Evolutionary conservation across 2,888 invertebrate genomes (phyloP).

Genomic region (Cordilura impudica): DNA sequence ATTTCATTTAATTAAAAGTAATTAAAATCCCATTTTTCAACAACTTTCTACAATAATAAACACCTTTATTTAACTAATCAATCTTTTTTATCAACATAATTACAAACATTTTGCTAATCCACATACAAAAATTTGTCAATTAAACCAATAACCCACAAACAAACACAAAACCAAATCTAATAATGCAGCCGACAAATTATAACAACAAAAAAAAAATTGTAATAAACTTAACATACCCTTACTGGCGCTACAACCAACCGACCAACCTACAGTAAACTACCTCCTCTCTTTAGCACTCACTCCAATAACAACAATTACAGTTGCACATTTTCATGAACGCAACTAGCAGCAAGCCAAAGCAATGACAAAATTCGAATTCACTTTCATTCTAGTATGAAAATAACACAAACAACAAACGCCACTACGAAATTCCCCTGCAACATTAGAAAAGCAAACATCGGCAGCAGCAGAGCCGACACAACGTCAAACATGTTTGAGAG

Average conservation of each 20-base stretch:
- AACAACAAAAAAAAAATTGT: neutral
- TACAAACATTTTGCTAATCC: neutral
- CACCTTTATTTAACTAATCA: conserved; percentile 10
- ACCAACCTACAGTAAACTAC: neutral
- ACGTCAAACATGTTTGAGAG: conserved; percentile 28
- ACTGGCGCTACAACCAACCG: conserved; percentile 14
- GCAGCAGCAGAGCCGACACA: neutral
- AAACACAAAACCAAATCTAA: conserved; percentile 3
- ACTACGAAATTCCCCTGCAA: conserved; percentile 48
- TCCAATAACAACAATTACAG: neutral
- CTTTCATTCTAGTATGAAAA: conserved; percentile 55
- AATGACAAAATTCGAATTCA: conserved; percentile 43
- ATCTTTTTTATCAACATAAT: too few species aligned
- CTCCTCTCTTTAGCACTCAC: conserved; percentile 2
- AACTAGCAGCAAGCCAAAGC: conserved; percentile 20
- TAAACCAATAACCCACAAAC: conserved; percentile 59
- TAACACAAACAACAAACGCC: conserved; percentile 7
- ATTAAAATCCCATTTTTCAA: neutral
- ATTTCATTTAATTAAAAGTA: neutral
- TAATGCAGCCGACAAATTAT: neutral
- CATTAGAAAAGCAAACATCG: conserved; percentile 1
- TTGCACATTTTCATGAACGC: conserved; percentile 54
- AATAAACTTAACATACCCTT: conserved; percentile 32
- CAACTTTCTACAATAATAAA: too few species aligned
- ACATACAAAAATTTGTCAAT: conserved; percentile 33